A percentile compares a stretch with the other conserved stretches of the same genome.
phyloP scores from a whole-genome alignment of 2,113 vertebrate genomes.

The Pseudolaguvia tuberculata region DNA sequence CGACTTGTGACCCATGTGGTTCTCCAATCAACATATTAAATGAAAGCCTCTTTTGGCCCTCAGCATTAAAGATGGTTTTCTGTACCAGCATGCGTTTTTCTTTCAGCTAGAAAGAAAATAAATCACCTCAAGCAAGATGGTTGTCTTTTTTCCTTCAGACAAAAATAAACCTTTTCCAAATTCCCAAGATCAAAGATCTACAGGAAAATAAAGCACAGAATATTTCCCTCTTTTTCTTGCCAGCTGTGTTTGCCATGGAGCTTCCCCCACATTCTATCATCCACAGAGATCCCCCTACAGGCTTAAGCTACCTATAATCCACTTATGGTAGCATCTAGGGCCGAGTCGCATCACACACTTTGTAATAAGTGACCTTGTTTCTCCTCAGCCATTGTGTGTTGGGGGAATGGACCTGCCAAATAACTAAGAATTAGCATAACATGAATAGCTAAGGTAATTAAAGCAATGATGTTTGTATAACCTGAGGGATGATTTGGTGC shows the following conservation, averaged over 20 bases:
- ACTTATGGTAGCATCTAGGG: constrained; percentile 22
- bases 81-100: neutral
- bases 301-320: constrained; percentile 16
- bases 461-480: constrained; percentile 30
- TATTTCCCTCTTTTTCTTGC: neutral
- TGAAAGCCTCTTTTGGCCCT: neutral
- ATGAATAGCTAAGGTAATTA: constrained; percentile 27
- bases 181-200: neutral
- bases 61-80: neutral
- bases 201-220: neutral
- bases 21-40: neutral
- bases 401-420: constrained; percentile 23
- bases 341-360: constrained; percentile 4
- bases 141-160: neutral
- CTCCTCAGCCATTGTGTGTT: constrained; percentile 29
- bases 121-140: neutral
- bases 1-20: too few relatives aligned
- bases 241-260: neutral
- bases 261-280: neutral
- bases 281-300: neutral
- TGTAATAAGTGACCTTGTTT: constrained; percentile 34
- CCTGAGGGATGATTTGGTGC: constrained; percentile 17
- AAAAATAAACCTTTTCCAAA: neutral
- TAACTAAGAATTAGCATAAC: constrained; percentile 47
- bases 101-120: neutral